Percentiles rank a stretch among this genome's conserved stretches.
Conservation (phyloP, 2,888 invertebrate genomes). For the Trichopoda pennipes region DNA sequence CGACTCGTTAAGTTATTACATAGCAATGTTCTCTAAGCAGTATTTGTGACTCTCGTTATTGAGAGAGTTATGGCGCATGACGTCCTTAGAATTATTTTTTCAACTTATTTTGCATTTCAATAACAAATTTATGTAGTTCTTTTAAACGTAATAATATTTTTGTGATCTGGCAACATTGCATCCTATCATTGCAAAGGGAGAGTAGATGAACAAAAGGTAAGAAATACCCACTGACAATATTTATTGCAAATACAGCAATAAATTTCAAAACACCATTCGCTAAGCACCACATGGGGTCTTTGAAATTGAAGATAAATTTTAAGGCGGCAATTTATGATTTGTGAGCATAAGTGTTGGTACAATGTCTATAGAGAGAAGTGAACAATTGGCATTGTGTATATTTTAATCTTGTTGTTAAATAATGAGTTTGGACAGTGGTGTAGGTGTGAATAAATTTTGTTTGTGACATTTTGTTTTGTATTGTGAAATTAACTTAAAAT, state of each 20-base stretch:
- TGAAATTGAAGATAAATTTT: conserved; percentile 81
- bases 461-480: too few species aligned
- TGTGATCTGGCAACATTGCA: too few species aligned
- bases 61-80: too few species aligned
- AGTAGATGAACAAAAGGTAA: conserved; percentile 5
- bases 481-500: too few species aligned
- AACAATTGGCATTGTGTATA: conserved; percentile 64
- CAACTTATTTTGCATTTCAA: too few species aligned
- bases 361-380: conserved; percentile 57
- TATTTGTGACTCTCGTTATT: too few species aligned
- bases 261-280: conserved; percentile 75
- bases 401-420: conserved; percentile 45
- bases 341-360: conserved; percentile 73
- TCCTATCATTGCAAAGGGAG: neutral
- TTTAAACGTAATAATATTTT: too few species aligned
- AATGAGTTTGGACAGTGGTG: conserved; percentile 50
- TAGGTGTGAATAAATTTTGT: conserved; percentile 31
- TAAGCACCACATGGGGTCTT: conserved; percentile 73
- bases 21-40: too few species aligned
- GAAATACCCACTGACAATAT: conserved; percentile 75
- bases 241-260: conserved; percentile 79
- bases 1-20: too few species aligned
- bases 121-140: too few species aligned
- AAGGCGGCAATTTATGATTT: conserved; percentile 81
- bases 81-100: too few species aligned